These are phyloP conservation scores for Manduca sexta DNA, from an alignment of 1,140 invertebrate species.

Conservation along the genomic window DNA sequence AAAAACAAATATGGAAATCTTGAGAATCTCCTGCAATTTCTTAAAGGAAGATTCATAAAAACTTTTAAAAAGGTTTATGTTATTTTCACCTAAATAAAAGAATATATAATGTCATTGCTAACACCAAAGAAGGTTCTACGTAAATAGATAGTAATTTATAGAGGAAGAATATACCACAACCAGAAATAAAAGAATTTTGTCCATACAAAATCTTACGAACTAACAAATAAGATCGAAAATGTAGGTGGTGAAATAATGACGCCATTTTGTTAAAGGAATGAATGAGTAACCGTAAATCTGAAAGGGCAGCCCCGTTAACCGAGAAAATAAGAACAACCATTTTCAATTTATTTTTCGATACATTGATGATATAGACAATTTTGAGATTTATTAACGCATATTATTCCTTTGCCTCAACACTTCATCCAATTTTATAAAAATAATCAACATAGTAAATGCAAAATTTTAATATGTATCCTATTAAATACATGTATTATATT, in stretches of 20 bases:
- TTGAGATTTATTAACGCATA: no score
- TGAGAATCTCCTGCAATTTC: no score
- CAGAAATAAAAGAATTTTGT: neutral
- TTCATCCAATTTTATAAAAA: no score
- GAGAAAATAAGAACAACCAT: neutral
- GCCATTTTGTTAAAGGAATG: constrained; percentile 7
- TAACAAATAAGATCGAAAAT: constrained; percentile 4
- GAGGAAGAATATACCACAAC: neutral
- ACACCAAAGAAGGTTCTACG: neutral
- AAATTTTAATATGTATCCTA: no score
- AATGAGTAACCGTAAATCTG: constrained; percentile 10
- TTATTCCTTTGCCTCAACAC: no score
- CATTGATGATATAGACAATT: neutral
- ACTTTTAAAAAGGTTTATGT: no score
- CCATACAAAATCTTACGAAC: neutral
- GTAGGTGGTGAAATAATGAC: constrained; percentile 11
- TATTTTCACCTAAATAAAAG: no score
- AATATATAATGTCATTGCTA: no score
- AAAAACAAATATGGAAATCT: no score
- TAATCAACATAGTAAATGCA: no score
- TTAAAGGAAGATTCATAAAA: no score
- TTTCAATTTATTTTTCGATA: constrained; percentile 4
- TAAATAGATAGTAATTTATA: neutral
- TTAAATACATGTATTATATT: no score
- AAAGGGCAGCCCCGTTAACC: constrained; percentile 1